Conservation (phyloP, 2,888 invertebrate genomes). For the Prosapia bicincta region DNA sequence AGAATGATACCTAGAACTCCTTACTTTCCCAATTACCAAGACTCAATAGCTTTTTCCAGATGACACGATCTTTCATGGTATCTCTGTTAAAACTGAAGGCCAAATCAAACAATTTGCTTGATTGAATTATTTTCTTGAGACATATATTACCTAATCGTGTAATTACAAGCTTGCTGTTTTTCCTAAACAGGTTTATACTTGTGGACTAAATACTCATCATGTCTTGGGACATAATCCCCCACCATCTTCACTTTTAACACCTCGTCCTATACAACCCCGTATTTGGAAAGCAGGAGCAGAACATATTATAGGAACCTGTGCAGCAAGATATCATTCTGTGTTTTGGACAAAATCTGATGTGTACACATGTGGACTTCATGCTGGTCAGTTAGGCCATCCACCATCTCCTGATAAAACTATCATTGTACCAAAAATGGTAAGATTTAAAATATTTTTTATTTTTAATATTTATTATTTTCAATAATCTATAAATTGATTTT, state of each 20-base stretch:
- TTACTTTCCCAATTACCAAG: too few relatives aligned
- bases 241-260: conserved; percentile 49
- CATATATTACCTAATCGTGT: too few relatives aligned
- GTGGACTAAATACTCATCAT: conserved; percentile 61
- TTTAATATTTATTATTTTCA: too few relatives aligned
- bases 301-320: conserved; percentile 54
- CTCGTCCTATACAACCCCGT: conserved; percentile 47
- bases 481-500: too few relatives aligned
- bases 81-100: too few relatives aligned
- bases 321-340: conserved; percentile 69
- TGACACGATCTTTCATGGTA: too few relatives aligned
- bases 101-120: too few relatives aligned
- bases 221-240: conserved; percentile 60
- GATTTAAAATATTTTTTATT: too few relatives aligned
- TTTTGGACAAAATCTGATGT: conserved; percentile 38
- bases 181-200: conserved; percentile 54
- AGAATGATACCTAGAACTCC: too few relatives aligned
- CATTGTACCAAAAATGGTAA: conserved; percentile 39
- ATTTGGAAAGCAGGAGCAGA: conserved; percentile 44
- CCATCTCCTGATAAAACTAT: conserved; percentile 47
- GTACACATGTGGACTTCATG: conserved; percentile 78
- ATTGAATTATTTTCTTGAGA: too few relatives aligned
- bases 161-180: too few relatives aligned
- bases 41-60: too few relatives aligned
- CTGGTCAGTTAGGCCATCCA: conserved; percentile 75